Percentiles rank a stretch among this genome's conserved stretches.
These are phyloP conservation scores for Epinephelus moara DNA, from an alignment of 2,113 vertebrate genomes.

Conservation along the genomic window DNA sequence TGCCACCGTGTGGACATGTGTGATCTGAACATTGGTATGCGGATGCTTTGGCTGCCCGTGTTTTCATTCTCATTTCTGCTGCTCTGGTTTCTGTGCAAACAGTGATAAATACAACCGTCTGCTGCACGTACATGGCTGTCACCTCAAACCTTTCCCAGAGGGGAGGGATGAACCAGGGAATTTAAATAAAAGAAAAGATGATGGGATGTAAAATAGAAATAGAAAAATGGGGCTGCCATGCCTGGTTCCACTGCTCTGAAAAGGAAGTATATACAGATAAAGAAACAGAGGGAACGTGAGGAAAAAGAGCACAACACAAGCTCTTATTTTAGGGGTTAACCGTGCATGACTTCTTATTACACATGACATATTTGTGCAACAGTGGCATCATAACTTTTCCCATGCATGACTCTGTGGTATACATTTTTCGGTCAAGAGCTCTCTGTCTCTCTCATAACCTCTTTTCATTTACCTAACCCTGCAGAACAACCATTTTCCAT, in stretches of 20 bases:
- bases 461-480: conserved; percentile 70
- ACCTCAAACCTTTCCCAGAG: conserved; percentile 48
- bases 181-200: conserved; percentile 39
- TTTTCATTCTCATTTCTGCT: conserved; percentile 66
- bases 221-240: conserved; percentile 29
- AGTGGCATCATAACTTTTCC: conserved; percentile 47
- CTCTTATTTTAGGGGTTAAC: conserved; percentile 35
- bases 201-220: conserved; percentile 15
- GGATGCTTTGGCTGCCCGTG: conserved; percentile 39
- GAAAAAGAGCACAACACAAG: conserved; percentile 18
- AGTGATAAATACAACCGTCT: conserved; percentile 76
- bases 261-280: conserved; percentile 66
- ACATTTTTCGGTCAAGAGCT: conserved; percentile 9
- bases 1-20: conserved; percentile 31
- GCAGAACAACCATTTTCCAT: conserved; percentile 57
- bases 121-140: conserved; percentile 49
- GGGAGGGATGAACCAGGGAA: not conserved
- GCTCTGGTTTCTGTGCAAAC: conserved; percentile 75
- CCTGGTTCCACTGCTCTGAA: conserved; percentile 55
- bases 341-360: conserved; percentile 35
- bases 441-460: conserved; percentile 61
- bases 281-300: conserved; percentile 7
- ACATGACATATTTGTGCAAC: conserved; percentile 39
- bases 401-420: conserved; percentile 49
- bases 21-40: conserved; percentile 58